Evolutionary conservation across 2,113 vertebrate genomes (phyloP).

Genomic region (Vulpes vulpes): DNA sequence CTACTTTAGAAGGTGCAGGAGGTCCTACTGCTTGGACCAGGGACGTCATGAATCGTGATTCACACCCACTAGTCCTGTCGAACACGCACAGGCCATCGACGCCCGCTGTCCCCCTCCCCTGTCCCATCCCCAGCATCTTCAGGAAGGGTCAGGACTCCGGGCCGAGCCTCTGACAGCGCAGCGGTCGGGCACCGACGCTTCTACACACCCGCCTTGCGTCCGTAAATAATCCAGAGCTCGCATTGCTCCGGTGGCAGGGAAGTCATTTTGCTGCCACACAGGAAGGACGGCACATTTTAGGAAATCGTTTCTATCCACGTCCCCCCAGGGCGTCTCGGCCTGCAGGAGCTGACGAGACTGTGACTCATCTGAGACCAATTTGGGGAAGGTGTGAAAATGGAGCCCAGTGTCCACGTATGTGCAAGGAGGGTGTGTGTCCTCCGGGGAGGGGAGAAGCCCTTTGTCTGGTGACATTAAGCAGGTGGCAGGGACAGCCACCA

Average conservation of each 20-base stretch:
- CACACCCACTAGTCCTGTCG: background rate
- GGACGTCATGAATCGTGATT: background rate
- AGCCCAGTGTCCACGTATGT: constrained; percentile 38
- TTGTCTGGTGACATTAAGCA: constrained; percentile 61
- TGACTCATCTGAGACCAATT: constrained; percentile 61
- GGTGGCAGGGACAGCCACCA: constrained; percentile 50
- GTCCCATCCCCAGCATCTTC: background rate
- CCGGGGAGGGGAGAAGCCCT: constrained; percentile 14
- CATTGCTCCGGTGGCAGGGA: constrained; percentile 47
- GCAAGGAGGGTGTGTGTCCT: background rate
- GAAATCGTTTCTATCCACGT: constrained; percentile 26
- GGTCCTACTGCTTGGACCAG: background rate
- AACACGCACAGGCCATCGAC: background rate
- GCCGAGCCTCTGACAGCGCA: background rate
- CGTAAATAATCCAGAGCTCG: constrained; percentile 52
- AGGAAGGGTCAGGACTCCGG: background rate
- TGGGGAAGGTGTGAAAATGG: constrained; percentile 59
- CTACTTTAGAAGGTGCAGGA: background rate
- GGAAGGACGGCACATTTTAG: constrained; percentile 48
- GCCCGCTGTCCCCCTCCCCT: background rate
- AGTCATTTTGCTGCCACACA: background rate
- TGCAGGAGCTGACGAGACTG: constrained; percentile 45
- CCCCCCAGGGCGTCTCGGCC: background rate
- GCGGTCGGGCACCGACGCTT: background rate
- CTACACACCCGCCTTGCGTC: background rate